Evolutionary conservation across 2,797 vertebrate genomes (phyloP).

Genomic region (Danio jaintianensis): DNA sequence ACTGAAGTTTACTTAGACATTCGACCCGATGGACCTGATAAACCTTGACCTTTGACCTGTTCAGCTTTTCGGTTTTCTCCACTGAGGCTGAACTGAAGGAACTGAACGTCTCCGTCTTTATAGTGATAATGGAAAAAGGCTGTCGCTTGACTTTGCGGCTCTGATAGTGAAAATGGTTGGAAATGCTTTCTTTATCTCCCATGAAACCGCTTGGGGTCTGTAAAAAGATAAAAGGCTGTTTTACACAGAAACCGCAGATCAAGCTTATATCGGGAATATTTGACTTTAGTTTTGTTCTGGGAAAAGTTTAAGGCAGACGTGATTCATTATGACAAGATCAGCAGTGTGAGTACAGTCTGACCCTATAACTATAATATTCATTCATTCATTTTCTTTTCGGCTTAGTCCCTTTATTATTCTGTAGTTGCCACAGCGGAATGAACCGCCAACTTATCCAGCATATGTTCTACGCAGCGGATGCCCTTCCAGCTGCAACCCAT

Average conservation of each 20-base stretch:
- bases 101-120: neutral
- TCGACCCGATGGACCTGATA: constrained; percentile 59
- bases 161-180: constrained; percentile 1
- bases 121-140: neutral
- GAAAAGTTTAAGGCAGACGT: neutral
- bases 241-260: neutral
- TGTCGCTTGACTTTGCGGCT: constrained; percentile 1
- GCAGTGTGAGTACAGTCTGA: neutral
- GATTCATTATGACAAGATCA: neutral
- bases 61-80: neutral
- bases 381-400: too few relatives aligned
- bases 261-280: constrained; percentile 3
- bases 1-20: constrained; percentile 69
- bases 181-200: constrained; percentile 31
- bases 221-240: neutral
- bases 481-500: too few relatives aligned
- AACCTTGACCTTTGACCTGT: constrained; percentile 64
- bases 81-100: neutral
- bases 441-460: too few relatives aligned
- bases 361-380: neutral
- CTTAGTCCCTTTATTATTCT: too few relatives aligned
- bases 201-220: neutral
- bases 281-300: constrained; percentile 4
- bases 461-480: too few relatives aligned
- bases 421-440: too few relatives aligned